A percentile compares a stretch with the other conserved stretches of the same genome.
phyloP scores from a whole-genome alignment of 2,113 vertebrate genomes.

The Sinocyclocheilus anshuiensis region DNA sequence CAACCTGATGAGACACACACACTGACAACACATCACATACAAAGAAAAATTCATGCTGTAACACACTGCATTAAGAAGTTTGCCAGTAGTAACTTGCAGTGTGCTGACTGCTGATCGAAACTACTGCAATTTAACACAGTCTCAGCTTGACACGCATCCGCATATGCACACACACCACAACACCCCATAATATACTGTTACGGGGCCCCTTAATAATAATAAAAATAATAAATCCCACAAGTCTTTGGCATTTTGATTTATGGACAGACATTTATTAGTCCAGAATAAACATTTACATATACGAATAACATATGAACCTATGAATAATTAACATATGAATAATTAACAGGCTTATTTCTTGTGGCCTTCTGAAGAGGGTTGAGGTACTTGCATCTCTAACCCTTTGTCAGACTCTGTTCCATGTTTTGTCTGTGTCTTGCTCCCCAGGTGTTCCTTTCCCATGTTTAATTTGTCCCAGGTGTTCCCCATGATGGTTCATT shows the following conservation, averaged over 20 bases:
- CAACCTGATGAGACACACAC: conserved; percentile 18
- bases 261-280: conserved; percentile 38
- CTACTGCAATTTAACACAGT: conserved; percentile 1
- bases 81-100: conserved; percentile 8
- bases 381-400: neutral
- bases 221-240: conserved; percentile 55
- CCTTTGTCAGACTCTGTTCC: too few species aligned
- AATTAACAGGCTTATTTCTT: conserved; percentile 68
- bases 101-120: conserved; percentile 42
- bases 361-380: conserved; percentile 1
- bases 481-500: too few species aligned
- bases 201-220: conserved; percentile 61
- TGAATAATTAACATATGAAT: conserved; percentile 56
- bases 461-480: too few species aligned
- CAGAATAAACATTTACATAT: conserved; percentile 72
- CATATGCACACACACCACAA: conserved; percentile 23
- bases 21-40: conserved; percentile 19
- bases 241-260: conserved; percentile 59
- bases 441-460: too few species aligned
- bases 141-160: neutral
- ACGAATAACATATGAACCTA: conserved; percentile 42
- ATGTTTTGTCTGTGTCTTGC: too few species aligned
- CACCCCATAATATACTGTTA: conserved; percentile 30
- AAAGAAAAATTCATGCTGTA: conserved; percentile 36
- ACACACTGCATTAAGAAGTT: conserved; percentile 37